Conservation (phyloP, 2,113 vertebrate genomes). For the Zapus hudsonius region DNA sequence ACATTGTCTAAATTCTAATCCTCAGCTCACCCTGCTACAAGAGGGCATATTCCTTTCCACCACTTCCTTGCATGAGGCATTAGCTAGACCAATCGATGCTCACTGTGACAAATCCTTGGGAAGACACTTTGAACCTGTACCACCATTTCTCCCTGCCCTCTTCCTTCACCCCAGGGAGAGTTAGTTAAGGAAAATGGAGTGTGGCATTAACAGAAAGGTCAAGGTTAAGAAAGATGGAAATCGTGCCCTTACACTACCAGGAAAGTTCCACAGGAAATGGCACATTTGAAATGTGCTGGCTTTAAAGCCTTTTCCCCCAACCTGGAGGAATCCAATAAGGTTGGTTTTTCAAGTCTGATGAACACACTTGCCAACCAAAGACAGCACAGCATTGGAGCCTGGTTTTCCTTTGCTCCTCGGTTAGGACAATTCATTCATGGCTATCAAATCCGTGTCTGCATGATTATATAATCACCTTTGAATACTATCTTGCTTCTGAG, state of each 20-base stretch:
- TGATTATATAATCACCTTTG: conserved; percentile 86
- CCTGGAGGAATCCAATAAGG: not conserved
- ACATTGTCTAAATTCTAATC: too few species aligned
- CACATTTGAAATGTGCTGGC: conserved; percentile 49
- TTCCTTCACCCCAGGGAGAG: not conserved
- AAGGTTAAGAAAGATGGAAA: conserved; percentile 38
- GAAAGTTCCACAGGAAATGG: conserved; percentile 63
- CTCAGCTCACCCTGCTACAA: too few species aligned
- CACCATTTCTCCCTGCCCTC: not conserved
- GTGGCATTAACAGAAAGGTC: not conserved
- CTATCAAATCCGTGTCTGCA: conserved; percentile 82
- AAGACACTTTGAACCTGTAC: not conserved
- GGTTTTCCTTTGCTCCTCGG: not conserved
- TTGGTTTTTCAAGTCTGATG: conserved; percentile 48
- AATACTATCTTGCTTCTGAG: conserved; percentile 82
- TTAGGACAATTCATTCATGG: conserved; percentile 75
- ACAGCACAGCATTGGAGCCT: not conserved
- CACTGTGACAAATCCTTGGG: not conserved
- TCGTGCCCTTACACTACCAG: not conserved
- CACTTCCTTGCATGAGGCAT: not conserved
- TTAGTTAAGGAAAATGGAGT: not conserved
- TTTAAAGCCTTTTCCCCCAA: not conserved
- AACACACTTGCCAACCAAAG: conserved; percentile 52
- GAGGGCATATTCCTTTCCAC: not conserved
- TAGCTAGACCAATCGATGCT: not conserved